Evolutionary conservation across 2,888 invertebrate species (phyloP), one percentile per base, ranked within the genome.

Genomic region (Rhamphomyia laevipes): DNA sequence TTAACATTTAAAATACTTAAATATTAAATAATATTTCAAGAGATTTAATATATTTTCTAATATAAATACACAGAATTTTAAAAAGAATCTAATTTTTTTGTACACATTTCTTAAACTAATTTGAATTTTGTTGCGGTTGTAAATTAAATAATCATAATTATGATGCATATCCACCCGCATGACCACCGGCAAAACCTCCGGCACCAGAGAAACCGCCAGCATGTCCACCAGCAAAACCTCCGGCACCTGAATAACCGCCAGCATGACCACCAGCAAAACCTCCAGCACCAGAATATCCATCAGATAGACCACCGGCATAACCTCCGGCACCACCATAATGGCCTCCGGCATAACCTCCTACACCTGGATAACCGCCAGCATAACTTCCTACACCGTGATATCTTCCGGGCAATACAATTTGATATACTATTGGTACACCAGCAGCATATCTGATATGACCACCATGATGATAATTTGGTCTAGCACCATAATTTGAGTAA

Each of bases 151-250:
- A 23, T 17, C 41, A 15, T 17, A 33, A 3, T n/a, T n/a, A 35
- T 27, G n/a, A 13, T n/a, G 4, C 21, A 38, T 16, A 4, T 41
- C 30, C 47, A 27, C 23, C 31, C 2, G 41, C 46, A n/a, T 35
- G 13, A 5, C 48, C 48, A 40, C 48, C 51, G 12, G 47, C 35
- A 11, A 38, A 38, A 18, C 23, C 27, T 4, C 27, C 46, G 3
- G 10, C 21, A 17, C 18, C 35, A 4, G 30, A n/a, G 9, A 33
- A 31, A 4, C 33, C 45, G 7, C 47, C 47, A 33, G 21, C 11
- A 15, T 30, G 15, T 12, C 46, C 44, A 13, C 46, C 48, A 21
- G 30, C 30, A 41, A n/a, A 35, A 35, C 35, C 35, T 13, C 35
- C 17, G 9, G 15, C 9, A 16, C n/a, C n/a, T n/a, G n/a, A n/a